Evolutionary conservation across 2,113 vertebrate species (phyloP), one percentile per base, ranked within the genome.

Genomic region (Oceanites oceanicus): DNA sequence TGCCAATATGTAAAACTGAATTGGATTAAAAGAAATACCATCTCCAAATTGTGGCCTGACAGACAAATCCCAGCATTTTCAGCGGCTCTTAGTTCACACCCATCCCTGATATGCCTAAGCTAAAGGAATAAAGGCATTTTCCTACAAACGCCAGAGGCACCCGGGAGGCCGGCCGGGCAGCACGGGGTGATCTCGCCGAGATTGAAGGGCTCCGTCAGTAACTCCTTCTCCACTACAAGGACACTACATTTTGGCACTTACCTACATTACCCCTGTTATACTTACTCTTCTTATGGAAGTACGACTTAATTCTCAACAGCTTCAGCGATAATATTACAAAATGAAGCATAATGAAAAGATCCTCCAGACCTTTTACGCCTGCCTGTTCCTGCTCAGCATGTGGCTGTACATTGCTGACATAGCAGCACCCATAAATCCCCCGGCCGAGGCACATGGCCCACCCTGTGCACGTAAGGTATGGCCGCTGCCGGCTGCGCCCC

Each of bases 11-110:
- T 96, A 94, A 97, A 97, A 96, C 49, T 59, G 88, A 92, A 87
- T 30, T 84, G 93, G 94, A 97, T 96, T 97, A 97, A 93, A 93
- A 95, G 90, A 94, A 97, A 93, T 70, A 81, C 77, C 89, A 66
- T 67, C 83, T 90, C 50, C 83, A 96, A 92, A 97, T 47, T 75
- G 77, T 92, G 77, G 55, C 50, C 92, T 96, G 71, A 93, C 47
- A 94, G 90, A 68, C 68, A 98, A 97, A 95, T 96, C 87, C 47
- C 49, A 75, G 50, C 55, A 83, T 96, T 97, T 98, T 88, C 56
- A 74, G 74, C 15, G 14, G 91, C 42, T 96, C 78, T 96, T 42
- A 38, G 56, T 91, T 91, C 71, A 86, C 61, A 77, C 84, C 38
- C 78, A 92, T 72, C 82, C 62, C 87, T 92, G 73, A 95, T 6